A percentile compares a stretch with the other conserved stretches of the same genome.
These are phyloP conservation scores for Vanessa cardui DNA, from an alignment of 2,888 invertebrate genomes.

Conservation along the genomic window DNA sequence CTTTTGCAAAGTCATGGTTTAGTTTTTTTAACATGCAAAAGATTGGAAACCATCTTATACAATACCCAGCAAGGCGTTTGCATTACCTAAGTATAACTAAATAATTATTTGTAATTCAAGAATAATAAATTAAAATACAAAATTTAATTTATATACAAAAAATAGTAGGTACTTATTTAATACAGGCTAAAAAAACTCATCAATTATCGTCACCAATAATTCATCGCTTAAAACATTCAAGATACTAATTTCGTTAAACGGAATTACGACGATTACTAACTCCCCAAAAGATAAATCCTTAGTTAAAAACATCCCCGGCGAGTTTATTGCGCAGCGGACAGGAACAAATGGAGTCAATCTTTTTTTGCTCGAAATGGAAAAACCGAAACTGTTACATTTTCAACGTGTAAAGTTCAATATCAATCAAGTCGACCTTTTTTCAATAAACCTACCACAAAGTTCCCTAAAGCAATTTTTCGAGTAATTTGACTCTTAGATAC, in stretches of 20 bases:
- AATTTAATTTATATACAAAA: not conserved
- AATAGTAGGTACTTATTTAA: not conserved
- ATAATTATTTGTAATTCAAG: too few species aligned
- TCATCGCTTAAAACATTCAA: constrained; percentile 49
- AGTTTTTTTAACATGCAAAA: too few species aligned
- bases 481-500: constrained; percentile 69
- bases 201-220: constrained; percentile 44
- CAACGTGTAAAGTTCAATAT: constrained; percentile 79
- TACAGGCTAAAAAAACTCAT: constrained; percentile 18
- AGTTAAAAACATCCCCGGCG: constrained; percentile 72
- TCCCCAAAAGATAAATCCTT: constrained; percentile 71
- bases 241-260: constrained; percentile 60
- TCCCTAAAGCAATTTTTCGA: constrained; percentile 70
- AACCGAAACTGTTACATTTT: constrained; percentile 75
- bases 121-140: too few species aligned
- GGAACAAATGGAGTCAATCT: constrained; percentile 81
- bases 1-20: too few species aligned
- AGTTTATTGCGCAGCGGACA: constrained; percentile 80
- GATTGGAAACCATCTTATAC: too few species aligned
- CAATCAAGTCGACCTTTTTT: constrained; percentile 80
- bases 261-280: constrained; percentile 71
- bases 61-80: too few species aligned
- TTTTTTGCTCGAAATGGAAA: constrained; percentile 74
- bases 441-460: constrained; percentile 75
- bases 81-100: too few species aligned